Base-by-base conservation (phyloP, 2,113 vertebrate species). In the Caracal caracal region DNA sequence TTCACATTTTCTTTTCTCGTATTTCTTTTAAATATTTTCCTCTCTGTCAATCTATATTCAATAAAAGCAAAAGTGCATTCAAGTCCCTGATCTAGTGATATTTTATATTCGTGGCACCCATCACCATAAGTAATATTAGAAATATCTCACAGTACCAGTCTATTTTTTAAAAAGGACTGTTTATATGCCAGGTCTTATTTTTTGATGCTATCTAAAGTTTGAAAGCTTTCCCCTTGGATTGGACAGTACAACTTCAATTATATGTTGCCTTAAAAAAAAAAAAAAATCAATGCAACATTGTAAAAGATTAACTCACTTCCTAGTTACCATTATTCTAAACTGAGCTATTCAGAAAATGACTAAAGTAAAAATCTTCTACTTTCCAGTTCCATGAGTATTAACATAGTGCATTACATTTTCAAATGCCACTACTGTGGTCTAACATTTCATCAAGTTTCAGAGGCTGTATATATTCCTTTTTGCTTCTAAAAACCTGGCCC, bases 361-460 rank as follows among this genome's bases (percentile, higher is more conserved):
- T 95, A 95, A 98, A 97, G 94, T 97, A 76, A 98, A 97, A 98
- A 98, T 98, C 88, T 94, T 97, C 98, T 98, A 97, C 76, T 98
- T 98, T 98, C 98, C 98, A 98, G 98, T 98, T 98, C 93, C 89
- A 98, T 93, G 95, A 98, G 98, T 97, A 96, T 97, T 97, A 98
- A 97, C 97, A 98, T 86, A 98, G 97, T 98, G 97, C 97, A 97
- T 98, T 98, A 98, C 66, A 94, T 92, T 98, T 98, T 97, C 98
- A 98, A 97, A 98, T 98, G 87, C 94, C 90, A 97, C 78, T 98
- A 97, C 24, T 97, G 97, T 98, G 73, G 76, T 96, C 96, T 98
- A 98, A 89, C 91, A 96, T 92, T 98, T 96, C 98, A 98, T 98
- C 95, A 98, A 97, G 80, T 95, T 98, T 97, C 87, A 97, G 92